These are phyloP conservation scores for rabbit (Oryctolagus cuniculus) DNA, from an alignment of 2,113 vertebrate species.

Conservation along the genomic window DNA sequence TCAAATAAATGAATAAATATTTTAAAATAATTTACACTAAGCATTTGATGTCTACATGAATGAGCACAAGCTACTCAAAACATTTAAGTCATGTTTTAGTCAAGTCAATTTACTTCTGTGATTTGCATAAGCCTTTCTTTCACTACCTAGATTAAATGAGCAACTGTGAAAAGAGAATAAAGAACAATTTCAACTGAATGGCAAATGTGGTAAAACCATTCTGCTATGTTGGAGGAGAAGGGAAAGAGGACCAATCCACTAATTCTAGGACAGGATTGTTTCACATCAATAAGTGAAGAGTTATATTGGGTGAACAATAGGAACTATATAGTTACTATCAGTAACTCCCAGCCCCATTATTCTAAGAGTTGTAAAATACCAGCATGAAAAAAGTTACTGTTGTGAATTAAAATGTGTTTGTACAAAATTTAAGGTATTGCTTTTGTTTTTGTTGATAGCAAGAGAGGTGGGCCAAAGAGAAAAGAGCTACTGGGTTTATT, in stretches of 20 bases:
- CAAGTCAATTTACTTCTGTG: neutral
- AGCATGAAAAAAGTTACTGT: neutral
- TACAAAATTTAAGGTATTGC: neutral
- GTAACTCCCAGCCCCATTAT: neutral
- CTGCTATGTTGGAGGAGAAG: neutral
- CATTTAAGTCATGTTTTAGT: slow-evolving; percentile 53
- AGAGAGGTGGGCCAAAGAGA: neutral
- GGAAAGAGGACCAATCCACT: neutral
- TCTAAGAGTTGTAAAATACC: neutral
- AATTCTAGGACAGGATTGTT: slow-evolving; percentile 18
- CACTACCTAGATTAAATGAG: slow-evolving; percentile 40
- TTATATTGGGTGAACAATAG: slow-evolving; percentile 23
- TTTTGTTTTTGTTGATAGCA: neutral
- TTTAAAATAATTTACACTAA: neutral
- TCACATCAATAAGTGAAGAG: slow-evolving; percentile 18
- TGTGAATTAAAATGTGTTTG: neutral
- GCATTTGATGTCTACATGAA: slow-evolving; percentile 17
- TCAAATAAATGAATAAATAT: too few species aligned
- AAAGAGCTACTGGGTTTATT: neutral
- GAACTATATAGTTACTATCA: neutral
- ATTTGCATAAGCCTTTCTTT: slow-evolving; percentile 46
- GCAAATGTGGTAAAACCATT: slow-evolving; percentile 19
- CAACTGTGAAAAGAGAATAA: neutral
- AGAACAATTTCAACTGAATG: neutral
- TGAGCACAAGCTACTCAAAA: neutral